Evolutionary conservation across 1,140 invertebrate species (phyloP).

Genomic region (Apis cerana): DNA sequence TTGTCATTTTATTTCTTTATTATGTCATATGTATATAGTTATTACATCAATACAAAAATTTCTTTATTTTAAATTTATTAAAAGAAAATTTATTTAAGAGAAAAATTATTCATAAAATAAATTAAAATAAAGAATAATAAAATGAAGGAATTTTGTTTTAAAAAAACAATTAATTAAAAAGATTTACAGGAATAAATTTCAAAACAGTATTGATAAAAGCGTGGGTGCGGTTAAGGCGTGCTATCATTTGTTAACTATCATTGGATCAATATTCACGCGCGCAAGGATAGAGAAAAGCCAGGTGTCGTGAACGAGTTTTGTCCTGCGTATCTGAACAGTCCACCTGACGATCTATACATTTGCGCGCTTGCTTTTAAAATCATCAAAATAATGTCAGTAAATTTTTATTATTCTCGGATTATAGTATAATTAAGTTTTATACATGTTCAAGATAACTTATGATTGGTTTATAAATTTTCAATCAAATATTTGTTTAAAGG

Average conservation of each 20-base stretch:
- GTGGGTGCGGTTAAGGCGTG: slow-evolving; percentile 55
- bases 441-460: background rate
- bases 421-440: background rate
- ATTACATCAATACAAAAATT: background rate
- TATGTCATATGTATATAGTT: background rate
- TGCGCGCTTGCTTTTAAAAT: background rate
- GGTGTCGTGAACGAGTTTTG: slow-evolving; percentile 27
- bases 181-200: background rate
- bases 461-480: background rate
- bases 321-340: slow-evolving; percentile 22
- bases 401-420: background rate
- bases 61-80: background rate
- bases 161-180: background rate
- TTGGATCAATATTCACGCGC: slow-evolving; percentile 59
- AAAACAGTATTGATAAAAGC: slow-evolving; percentile 28
- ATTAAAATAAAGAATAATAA: background rate
- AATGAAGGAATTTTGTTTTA: background rate
- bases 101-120: background rate
- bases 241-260: slow-evolving; percentile 25
- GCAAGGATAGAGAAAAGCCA: slow-evolving; percentile 47
- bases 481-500: too few relatives aligned
- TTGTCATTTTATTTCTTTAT: background rate
- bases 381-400: background rate
- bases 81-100: background rate
- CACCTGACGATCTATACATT: slow-evolving; percentile 34